phyloP scores from a whole-genome alignment of 2,113 vertebrate species.

The Irena cyanogastra region DNA sequence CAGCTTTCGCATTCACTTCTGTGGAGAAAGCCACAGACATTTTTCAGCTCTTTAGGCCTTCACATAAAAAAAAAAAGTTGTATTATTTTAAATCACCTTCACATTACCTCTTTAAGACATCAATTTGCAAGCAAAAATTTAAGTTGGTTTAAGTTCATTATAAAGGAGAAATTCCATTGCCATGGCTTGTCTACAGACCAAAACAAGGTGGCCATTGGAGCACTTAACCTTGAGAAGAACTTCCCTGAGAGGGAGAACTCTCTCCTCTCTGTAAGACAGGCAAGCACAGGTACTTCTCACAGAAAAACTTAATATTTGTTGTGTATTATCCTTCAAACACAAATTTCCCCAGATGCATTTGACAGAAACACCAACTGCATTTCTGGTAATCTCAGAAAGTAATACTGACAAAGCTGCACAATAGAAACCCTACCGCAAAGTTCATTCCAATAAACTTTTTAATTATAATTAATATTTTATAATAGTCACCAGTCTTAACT shows the following conservation, averaged over 20 bases:
- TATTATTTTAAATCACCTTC: neutral
- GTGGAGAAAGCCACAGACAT: neutral
- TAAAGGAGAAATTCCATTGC: neutral
- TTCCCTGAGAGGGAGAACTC: neutral
- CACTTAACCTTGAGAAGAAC: neutral
- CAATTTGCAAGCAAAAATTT: neutral
- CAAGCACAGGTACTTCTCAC: neutral
- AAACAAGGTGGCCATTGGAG: neutral
- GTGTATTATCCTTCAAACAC: neutral
- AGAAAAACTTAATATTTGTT: neutral
- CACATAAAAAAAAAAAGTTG: neutral
- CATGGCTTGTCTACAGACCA: neutral
- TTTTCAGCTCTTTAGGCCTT: neutral
- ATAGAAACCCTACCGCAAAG: neutral
- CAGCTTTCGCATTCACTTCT: neutral
- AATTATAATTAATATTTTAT: neutral
- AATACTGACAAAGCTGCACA: neutral
- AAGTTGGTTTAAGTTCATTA: neutral
- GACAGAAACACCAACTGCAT: neutral
- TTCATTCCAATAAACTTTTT: neutral
- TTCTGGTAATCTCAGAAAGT: neutral
- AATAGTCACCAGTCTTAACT: neutral
- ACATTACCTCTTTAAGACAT: neutral
- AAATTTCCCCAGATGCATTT: neutral
- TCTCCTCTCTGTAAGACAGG: neutral